Evolutionary conservation across 1,140 invertebrate genomes (phyloP).

Genomic region (Caerostris darwini): DNA sequence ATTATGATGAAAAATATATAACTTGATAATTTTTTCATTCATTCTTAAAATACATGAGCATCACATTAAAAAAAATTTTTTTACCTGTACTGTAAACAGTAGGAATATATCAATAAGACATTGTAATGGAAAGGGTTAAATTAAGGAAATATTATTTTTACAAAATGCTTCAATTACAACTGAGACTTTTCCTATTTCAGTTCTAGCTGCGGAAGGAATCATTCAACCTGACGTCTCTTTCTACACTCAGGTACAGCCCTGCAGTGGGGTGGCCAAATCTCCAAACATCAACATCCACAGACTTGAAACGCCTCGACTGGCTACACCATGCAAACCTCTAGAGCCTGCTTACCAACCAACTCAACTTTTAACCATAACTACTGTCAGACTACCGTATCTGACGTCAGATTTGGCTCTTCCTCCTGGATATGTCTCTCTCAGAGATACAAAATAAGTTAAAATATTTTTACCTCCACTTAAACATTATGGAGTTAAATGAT

Average conservation of each 20-base stretch:
- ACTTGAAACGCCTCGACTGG: neutral
- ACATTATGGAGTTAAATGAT: neutral
- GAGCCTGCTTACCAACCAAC: constrained; percentile 73
- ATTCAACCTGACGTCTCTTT: constrained; percentile 74
- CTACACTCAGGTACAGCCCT: constrained; percentile 70
- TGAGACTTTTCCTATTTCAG: constrained; percentile 4
- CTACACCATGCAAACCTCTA: constrained; percentile 61
- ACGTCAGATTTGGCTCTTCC: constrained; percentile 62
- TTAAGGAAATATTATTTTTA: neutral
- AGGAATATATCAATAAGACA: neutral
- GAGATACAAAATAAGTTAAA: constrained; percentile 27
- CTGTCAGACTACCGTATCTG: constrained; percentile 40
- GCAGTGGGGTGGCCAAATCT: neutral
- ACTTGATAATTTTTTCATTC: too few species aligned
- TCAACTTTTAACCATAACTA: constrained; percentile 69
- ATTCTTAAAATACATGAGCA: too few species aligned
- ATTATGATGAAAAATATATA: too few species aligned
- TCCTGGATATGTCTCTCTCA: constrained; percentile 70
- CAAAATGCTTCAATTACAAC: neutral
- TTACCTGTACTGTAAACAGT: too few species aligned
- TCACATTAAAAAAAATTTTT: too few species aligned
- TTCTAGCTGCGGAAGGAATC: constrained; percentile 59
- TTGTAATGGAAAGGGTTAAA: neutral
- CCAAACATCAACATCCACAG: neutral
- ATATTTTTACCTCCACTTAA: neutral